phyloP scores from a whole-genome alignment of 2,797 vertebrate species.

The Protosalanx chinensis region DNA sequence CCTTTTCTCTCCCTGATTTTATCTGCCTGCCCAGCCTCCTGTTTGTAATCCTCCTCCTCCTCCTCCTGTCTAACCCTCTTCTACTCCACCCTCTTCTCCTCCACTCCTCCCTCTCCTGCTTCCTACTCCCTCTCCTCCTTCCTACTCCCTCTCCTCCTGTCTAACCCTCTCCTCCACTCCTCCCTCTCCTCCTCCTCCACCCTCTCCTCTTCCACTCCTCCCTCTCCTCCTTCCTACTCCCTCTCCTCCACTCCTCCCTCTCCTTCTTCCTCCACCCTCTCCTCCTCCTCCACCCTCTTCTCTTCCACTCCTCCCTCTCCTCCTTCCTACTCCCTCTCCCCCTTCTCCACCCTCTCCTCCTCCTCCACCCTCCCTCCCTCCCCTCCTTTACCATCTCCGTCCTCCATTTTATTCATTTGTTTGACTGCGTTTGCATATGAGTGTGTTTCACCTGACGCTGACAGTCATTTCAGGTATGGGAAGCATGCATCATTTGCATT shows the following conservation, averaged over 20 bases:
- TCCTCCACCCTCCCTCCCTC: too few relatives aligned
- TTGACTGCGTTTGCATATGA: not conserved
- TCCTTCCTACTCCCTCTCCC: not conserved
- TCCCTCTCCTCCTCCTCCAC: not conserved
- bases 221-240: too few relatives aligned
- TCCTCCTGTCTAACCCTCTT: not conserved
- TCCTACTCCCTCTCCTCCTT: not conserved
- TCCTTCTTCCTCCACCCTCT: not conserved
- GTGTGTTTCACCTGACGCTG: not conserved
- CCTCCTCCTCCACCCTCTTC: too few relatives aligned
- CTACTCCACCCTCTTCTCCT: not conserved
- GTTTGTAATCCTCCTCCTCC: not conserved
- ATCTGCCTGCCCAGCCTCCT: too few relatives aligned
- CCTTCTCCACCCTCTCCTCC: not conserved
- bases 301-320: too few relatives aligned
- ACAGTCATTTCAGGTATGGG: not conserved
- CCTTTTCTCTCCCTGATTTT: not conserved
- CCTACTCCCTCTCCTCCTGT: not conserved
- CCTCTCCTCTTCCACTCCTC: not conserved
- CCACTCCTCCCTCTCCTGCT: not conserved
- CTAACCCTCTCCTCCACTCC: not conserved
- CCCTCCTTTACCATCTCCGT: not conserved
- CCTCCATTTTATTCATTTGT: not conserved
- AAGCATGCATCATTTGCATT: slow-evolving; percentile 13
- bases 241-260: not conserved